A percentile compares a stretch with the other conserved stretches of the same genome.
phyloP scores from a whole-genome alignment of 2,797 vertebrate genomes.

The Scomberomorus guttatus region DNA sequence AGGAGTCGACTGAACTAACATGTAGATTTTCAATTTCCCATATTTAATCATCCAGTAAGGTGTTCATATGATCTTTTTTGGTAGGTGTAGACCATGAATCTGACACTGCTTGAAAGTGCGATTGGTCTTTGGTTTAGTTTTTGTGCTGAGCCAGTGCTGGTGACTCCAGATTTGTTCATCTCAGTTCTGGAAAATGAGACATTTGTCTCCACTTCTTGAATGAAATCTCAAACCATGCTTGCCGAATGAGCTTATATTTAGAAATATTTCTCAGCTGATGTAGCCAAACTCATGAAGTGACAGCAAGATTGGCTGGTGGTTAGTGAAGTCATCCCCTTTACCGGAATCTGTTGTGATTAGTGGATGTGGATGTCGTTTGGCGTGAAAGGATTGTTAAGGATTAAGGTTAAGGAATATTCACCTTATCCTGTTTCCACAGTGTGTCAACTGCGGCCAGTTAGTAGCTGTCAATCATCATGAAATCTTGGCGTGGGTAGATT shows the following conservation, averaged over 20 bases:
- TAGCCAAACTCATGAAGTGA: background rate
- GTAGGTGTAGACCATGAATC: too few species aligned
- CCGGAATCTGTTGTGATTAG: background rate
- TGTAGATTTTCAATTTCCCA: background rate
- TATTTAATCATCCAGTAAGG: background rate
- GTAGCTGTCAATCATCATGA: background rate
- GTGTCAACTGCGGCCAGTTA: constrained; percentile 2
- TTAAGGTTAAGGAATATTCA: constrained; percentile 1
- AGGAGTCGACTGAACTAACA: too few species aligned
- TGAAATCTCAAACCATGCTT: background rate
- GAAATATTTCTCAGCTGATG: background rate
- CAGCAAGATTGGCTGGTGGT: background rate
- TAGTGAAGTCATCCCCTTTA: background rate
- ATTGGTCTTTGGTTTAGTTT: background rate
- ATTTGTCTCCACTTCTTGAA: background rate
- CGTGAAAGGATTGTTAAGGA: background rate
- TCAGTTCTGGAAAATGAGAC: background rate
- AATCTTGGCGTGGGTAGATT: background rate
- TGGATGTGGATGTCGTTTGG: background rate
- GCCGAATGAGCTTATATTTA: background rate
- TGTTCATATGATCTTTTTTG: background rate
- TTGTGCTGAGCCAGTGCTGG: background rate
- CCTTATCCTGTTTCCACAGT: constrained; percentile 18
- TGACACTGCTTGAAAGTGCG: background rate
- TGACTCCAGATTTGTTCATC: background rate